A percentile compares a stretch with the other conserved stretches of the same genome.
Evolutionary conservation across 2,113 vertebrate genomes (phyloP).

Genomic region (Xiphorhynchus elegans): DNA sequence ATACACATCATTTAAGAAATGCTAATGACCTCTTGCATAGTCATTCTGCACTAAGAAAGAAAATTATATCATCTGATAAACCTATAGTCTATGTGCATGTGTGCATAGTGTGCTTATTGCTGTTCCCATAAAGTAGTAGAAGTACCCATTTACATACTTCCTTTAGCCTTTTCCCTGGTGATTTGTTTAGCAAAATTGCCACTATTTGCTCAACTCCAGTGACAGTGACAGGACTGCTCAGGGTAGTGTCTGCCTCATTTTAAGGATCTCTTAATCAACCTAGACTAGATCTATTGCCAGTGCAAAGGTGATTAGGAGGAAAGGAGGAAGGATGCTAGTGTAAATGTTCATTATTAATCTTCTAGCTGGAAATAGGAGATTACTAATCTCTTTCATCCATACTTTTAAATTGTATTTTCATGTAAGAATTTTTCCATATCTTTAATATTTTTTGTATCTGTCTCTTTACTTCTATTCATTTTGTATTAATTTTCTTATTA

Average conservation of each 20-base stretch:
- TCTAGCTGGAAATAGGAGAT: neutral
- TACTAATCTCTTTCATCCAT: neutral
- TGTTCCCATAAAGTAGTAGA: fast-evolving
- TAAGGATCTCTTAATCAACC: neutral
- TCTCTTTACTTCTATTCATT: neutral
- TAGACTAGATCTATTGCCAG: neutral
- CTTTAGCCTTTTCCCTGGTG: neutral
- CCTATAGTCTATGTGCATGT: fast-evolving
- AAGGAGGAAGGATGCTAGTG: neutral
- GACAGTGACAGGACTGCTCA: neutral
- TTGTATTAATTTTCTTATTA: neutral
- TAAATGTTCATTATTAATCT: neutral
- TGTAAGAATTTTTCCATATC: neutral
- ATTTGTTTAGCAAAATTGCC: neutral
- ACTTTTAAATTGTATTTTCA: neutral
- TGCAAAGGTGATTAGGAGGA: neutral
- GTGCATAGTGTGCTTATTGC: too few relatives aligned
- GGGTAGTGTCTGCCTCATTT: neutral
- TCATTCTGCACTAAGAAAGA: neutral
- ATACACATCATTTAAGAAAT: neutral
- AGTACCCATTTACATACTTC: neutral
- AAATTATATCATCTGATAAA: neutral
- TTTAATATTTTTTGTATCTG: neutral
- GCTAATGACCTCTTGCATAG: neutral
- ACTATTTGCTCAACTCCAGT: neutral